Evolutionary conservation across 2,797 vertebrate species (phyloP).

Genomic region (Cynopterus sphinx): DNA sequence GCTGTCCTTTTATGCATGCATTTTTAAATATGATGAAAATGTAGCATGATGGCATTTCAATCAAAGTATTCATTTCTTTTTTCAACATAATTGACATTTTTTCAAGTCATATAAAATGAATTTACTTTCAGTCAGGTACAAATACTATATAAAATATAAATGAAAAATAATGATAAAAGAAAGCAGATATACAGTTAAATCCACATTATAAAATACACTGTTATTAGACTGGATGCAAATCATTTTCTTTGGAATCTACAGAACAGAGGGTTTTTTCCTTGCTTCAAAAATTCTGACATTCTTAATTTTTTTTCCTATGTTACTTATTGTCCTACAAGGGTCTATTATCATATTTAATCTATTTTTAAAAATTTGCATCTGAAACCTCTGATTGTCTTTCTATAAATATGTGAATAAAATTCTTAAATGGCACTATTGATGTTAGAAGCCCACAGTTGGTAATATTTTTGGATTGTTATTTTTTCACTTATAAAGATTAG

Average conservation of each 20-base stretch:
- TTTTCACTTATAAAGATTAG: background rate
- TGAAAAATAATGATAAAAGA: slow-evolving; percentile 12
- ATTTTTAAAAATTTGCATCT: slow-evolving; percentile 38
- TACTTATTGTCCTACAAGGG: background rate
- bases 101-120: background rate
- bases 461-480: background rate
- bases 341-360: background rate
- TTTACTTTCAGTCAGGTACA: slow-evolving; percentile 31
- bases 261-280: background rate
- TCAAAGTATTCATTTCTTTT: slow-evolving; percentile 38
- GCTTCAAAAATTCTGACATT: background rate
- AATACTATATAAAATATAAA: background rate
- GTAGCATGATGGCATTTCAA: slow-evolving; percentile 48
- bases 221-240: background rate
- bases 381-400: background rate
- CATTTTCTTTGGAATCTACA: background rate
- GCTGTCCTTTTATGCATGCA: background rate
- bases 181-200: background rate
- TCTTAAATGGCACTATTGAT: background rate
- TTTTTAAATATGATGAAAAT: slow-evolving; percentile 55
- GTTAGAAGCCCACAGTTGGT: background rate
- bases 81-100: background rate
- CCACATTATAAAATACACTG: background rate
- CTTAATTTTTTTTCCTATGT: background rate
- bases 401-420: background rate